A percentile compares a stretch with the other conserved stretches of the same genome.
Conservation (phyloP, 2,888 invertebrate genomes). For the Eilema caniola region DNA sequence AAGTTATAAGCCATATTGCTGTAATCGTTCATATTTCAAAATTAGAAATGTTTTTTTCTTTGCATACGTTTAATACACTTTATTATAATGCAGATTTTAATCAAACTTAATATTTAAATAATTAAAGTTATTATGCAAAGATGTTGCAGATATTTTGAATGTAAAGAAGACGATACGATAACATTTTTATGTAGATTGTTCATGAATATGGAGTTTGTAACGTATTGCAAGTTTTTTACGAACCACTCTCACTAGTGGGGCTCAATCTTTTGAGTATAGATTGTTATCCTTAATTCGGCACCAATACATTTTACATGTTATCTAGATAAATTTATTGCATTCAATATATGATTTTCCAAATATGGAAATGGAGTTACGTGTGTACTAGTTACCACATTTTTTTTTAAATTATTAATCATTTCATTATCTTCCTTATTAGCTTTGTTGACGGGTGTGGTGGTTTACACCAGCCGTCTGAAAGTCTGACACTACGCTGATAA, state of each 20-base stretch:
- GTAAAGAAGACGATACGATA: slow-evolving; percentile 4
- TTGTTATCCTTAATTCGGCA: slow-evolving; percentile 10
- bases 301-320: slow-evolving; percentile 10
- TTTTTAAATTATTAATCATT: not conserved
- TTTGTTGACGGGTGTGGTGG: not conserved
- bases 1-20: not conserved
- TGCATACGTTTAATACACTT: not conserved
- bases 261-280: slow-evolving; percentile 3
- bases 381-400: not conserved
- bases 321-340: not conserved
- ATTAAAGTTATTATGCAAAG: not conserved
- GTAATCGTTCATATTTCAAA: not conserved
- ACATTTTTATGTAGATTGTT: slow-evolving; percentile 2
- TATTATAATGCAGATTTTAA: slow-evolving; percentile 2
- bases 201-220: slow-evolving; percentile 3
- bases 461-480: not conserved
- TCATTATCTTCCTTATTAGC: not conserved
- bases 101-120: slow-evolving; percentile 4
- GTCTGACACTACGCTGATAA: not conserved
- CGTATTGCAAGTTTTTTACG: not conserved
- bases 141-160: slow-evolving; percentile 4
- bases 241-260: not conserved
- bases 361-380: slow-evolving; percentile 4
- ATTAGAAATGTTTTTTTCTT: not conserved
- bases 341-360: not conserved